These are phyloP conservation scores for Trinectes maculatus DNA, from an alignment of 2,113 vertebrate species.

Conservation along the genomic window DNA sequence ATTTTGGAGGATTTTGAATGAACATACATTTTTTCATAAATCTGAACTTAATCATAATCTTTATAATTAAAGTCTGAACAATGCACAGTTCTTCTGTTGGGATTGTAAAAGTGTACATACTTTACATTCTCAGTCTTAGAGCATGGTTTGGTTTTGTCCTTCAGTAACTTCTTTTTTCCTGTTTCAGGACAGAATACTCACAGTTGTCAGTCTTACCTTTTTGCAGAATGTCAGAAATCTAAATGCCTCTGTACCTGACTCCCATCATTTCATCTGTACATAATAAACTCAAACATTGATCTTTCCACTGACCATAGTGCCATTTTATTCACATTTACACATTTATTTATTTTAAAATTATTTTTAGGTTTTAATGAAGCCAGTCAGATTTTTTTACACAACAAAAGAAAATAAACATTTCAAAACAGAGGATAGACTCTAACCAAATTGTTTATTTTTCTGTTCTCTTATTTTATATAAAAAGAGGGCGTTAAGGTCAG, in stretches of 20 bases:
- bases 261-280: slow-evolving; percentile 52
- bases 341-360: not conserved
- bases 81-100: slow-evolving; percentile 36
- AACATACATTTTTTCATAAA: slow-evolving; percentile 12
- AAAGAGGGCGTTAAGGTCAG: no score
- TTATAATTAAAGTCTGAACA: slow-evolving; percentile 28
- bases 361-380: no score
- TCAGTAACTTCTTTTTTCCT: slow-evolving; percentile 24
- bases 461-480: no score
- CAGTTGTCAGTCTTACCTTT: slow-evolving; percentile 39
- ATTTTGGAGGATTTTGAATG: slow-evolving; percentile 51
- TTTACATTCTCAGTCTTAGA: slow-evolving; percentile 51
- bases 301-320: slow-evolving; percentile 13
- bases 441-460: no score
- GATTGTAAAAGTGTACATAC: slow-evolving; percentile 63
- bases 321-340: slow-evolving; percentile 7
- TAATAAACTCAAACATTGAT: slow-evolving; percentile 69
- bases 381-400: no score
- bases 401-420: no score
- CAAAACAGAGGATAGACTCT: no score
- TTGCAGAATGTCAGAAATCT: slow-evolving; percentile 57
- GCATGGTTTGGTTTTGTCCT: slow-evolving; percentile 60
- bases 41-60: slow-evolving; percentile 35
- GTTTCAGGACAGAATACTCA: slow-evolving; percentile 40
- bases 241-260: slow-evolving; percentile 58